A percentile compares a stretch with the other conserved stretches of the same genome.
Evolutionary conservation across 2,113 vertebrate genomes (phyloP).

Genomic region (Climacteris rufus): DNA sequence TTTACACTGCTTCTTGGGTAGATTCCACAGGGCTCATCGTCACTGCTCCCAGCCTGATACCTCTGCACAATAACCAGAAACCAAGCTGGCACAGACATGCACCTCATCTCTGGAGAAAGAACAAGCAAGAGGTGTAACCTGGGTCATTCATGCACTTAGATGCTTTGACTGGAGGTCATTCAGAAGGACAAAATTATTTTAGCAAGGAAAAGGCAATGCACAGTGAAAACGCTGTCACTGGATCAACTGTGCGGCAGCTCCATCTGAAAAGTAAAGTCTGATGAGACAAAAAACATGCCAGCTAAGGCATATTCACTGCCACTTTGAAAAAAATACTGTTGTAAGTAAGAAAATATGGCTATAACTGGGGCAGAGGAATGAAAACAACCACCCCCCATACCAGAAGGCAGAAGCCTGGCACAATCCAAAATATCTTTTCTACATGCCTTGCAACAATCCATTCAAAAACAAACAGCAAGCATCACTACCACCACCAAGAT

Average conservation of each 20-base stretch:
- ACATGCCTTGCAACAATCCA: background rate
- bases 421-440: background rate
- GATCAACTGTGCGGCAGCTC: background rate
- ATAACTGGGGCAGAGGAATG: background rate
- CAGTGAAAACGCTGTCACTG: accelerated
- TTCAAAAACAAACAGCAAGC: background rate
- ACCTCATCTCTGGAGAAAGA: background rate
- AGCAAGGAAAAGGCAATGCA: background rate
- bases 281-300: background rate
- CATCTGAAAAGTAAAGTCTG: background rate
- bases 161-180: background rate
- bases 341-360: background rate
- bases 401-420: background rate
- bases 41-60: accelerated
- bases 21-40: background rate
- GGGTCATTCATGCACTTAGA: background rate
- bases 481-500: background rate
- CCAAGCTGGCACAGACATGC: background rate
- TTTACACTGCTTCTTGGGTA: background rate
- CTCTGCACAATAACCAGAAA: background rate
- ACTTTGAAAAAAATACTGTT: background rate
- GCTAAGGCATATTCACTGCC: background rate
- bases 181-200: background rate
- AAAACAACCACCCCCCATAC: background rate
- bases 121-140: background rate